Evolutionary conservation across 2,888 invertebrate genomes (phyloP).

Genomic region (Lamproptera curius): DNA sequence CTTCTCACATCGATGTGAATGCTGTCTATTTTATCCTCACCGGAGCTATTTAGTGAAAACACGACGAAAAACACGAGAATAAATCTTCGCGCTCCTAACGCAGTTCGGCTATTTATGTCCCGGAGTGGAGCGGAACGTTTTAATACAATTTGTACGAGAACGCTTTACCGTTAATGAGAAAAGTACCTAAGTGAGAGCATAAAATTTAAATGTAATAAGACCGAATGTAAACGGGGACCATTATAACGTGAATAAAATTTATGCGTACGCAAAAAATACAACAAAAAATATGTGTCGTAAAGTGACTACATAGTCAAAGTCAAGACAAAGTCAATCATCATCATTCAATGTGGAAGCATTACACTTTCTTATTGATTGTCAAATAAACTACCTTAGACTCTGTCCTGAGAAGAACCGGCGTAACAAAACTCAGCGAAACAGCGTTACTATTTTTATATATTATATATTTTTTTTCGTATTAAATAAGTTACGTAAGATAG

Average conservation of each 20-base stretch:
- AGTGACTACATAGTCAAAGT: too few species aligned
- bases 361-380: too few species aligned
- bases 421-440: too few species aligned
- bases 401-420: too few species aligned
- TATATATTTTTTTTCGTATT: too few species aligned
- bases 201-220: not conserved
- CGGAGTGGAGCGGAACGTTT: not conserved
- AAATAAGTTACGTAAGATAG: too few species aligned
- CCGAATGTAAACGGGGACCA: not conserved
- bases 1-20: constrained; percentile 10
- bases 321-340: too few species aligned
- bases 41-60: constrained; percentile 5
- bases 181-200: not conserved
- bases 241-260: not conserved
- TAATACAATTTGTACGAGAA: not conserved
- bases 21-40: constrained; percentile 7
- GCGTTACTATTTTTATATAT: too few species aligned
- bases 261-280: not conserved
- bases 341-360: too few species aligned
- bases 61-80: constrained; percentile 9
- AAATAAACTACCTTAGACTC: too few species aligned
- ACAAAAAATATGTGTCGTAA: too few species aligned
- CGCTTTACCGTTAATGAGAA: not conserved
- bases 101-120: not conserved
- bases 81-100: not conserved